Conservation (phyloP, 2,113 vertebrate genomes). For the Tragelaphus buxtoni region DNA sequence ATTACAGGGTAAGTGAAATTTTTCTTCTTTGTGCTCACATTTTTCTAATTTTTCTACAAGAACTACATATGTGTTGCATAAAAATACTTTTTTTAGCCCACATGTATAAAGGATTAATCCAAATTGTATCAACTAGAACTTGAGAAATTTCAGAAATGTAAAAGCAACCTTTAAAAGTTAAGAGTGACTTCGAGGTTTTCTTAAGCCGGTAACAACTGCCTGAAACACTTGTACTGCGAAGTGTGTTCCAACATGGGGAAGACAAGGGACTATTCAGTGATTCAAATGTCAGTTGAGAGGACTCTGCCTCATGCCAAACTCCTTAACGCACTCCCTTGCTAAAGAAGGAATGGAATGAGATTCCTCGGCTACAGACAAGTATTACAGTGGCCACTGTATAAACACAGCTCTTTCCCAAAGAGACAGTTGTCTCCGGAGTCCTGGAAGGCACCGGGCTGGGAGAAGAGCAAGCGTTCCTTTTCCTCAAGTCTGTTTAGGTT, state of each 20-base stretch:
- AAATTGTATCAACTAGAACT: neutral
- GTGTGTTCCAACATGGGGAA: neutral
- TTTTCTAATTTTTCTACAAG: constrained; percentile 5
- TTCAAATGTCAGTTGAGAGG: constrained; percentile 72
- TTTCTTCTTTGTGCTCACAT: neutral
- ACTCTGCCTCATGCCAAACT: constrained; percentile 64
- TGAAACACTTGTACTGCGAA: constrained; percentile 21
- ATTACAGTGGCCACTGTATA: constrained; percentile 45
- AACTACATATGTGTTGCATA: neutral
- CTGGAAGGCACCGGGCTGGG: neutral
- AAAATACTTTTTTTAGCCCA: neutral
- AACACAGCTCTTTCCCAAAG: constrained; percentile 61
- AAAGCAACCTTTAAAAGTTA: neutral
- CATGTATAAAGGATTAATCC: neutral
- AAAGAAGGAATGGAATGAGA: constrained; percentile 78
- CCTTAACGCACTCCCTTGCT: constrained; percentile 63
- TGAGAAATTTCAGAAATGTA: constrained; percentile 30
- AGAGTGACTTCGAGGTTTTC: constrained; percentile 13
- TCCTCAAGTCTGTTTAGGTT: neutral
- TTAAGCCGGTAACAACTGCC: constrained; percentile 8
- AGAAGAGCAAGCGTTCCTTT: neutral
- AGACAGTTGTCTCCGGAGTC: constrained; percentile 47
- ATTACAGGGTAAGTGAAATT: neutral
- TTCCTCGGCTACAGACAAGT: constrained; percentile 55
- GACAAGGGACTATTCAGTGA: constrained; percentile 65